Evolutionary conservation across 2,797 vertebrate species (phyloP), one percentile per base, ranked within the genome.

Genomic region (Geotria australis): DNA sequence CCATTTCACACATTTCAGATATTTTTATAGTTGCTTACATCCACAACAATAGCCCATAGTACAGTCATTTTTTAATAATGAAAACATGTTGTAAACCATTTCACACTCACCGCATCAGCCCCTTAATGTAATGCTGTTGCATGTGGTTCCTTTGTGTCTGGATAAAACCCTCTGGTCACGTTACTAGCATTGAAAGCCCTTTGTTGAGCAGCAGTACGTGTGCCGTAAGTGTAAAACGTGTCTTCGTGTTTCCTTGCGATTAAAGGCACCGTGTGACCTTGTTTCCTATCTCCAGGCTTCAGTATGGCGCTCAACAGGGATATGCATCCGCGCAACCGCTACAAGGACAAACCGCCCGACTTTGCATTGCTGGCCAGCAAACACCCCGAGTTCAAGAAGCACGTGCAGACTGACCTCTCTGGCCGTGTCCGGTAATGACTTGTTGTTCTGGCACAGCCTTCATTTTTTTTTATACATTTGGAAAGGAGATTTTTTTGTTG

Each of bases 311-410:
- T 82, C 48, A 84, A 80, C 65, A 84, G 79, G 62, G 81, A 79
- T 56, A 83, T 85, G 81, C 82, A 83, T 66, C 78, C 77, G 61
- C 72, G 80, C 65, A 85, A 88, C 67, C 79, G 80, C 10, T 85
- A 85, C 69, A 83, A 81, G 67, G 83, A 85, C 67, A 81, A 76
- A 63, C 79, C 80, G 3, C 82, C 83, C 9, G 79, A 86, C 60
- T 88, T 88, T 59, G 73, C 77, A 1, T 77, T 80, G 65, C 63
- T 86, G 66, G 79, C 83, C 38, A 76, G 80, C 58, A 83, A 82
- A 67, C 84, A 85, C 60, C 78, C 78, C 38, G 79, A 86, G 62
- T 85, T 88, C 68, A 76, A 79, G 61, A 74, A 78, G 63, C 75
- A 85, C 53, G 75, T 81, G 49, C 76, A 80, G 64, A 76, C 79